Conservation (phyloP, 2,888 invertebrate genomes). For the Formica aserva region DNA sequence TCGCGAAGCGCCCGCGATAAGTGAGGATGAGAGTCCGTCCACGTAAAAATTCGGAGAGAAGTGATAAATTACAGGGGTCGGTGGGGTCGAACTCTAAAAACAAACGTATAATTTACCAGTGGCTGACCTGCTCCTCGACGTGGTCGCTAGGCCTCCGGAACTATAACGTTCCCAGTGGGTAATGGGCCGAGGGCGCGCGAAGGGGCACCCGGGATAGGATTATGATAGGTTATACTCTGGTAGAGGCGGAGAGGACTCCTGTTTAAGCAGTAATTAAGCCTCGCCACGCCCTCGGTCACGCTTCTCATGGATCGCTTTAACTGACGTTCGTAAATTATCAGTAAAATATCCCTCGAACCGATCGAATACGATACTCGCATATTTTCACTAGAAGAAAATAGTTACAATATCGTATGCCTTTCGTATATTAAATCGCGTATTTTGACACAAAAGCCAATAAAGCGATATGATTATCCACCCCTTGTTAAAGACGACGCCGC, state of each 20-base stretch:
- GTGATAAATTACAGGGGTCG: constrained; percentile 79
- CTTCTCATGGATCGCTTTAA: constrained; percentile 72
- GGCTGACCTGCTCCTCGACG: constrained; percentile 77
- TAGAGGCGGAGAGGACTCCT: constrained; percentile 84
- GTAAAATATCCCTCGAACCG: constrained; percentile 14
- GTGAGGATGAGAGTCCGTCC: not conserved
- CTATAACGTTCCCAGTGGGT: constrained; percentile 67
- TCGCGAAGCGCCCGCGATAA: not conserved
- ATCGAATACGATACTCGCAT: not conserved
- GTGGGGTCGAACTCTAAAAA: constrained; percentile 76
- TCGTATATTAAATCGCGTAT: not conserved
- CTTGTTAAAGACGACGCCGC: not conserved
- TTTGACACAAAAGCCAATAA: not conserved
- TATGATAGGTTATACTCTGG: constrained; percentile 84
- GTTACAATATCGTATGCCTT: no score
- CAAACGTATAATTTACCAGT: constrained; percentile 85
- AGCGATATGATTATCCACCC: not conserved
- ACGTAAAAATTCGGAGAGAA: not conserved
- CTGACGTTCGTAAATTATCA: constrained; percentile 63
- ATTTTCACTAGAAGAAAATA: not conserved
- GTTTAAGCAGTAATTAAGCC: constrained; percentile 85
- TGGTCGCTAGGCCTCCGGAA: constrained; percentile 72
- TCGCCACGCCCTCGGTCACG: constrained; percentile 83
- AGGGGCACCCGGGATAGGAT: constrained; percentile 74
- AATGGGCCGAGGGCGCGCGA: constrained; percentile 70